phyloP scores from a whole-genome alignment of 1,140 invertebrate species.

The Danaus melanippus region DNA sequence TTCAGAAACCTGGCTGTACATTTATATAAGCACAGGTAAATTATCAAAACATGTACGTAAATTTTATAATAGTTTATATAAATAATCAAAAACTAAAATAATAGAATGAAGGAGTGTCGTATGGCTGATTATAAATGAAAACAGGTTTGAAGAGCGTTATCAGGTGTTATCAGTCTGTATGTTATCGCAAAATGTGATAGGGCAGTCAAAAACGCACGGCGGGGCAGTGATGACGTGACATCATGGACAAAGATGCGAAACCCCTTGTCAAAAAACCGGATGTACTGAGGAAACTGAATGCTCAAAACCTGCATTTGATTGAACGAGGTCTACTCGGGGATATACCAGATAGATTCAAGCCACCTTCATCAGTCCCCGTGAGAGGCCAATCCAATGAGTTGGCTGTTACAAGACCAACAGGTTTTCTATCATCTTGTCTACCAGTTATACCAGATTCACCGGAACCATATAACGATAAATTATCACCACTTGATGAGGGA shows the following conservation, averaged over 20 bases:
- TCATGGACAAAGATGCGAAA: slow-evolving; percentile 52
- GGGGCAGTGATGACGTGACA: slow-evolving; percentile 42
- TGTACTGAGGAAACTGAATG: slow-evolving; percentile 52
- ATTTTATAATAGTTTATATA: no score
- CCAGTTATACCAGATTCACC: slow-evolving; percentile 40
- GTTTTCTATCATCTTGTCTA: slow-evolving; percentile 46
- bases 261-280: slow-evolving; percentile 37
- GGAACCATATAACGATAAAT: slow-evolving; percentile 23
- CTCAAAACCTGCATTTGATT: slow-evolving; percentile 48
- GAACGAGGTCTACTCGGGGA: slow-evolving; percentile 57
- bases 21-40: no score
- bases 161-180: slow-evolving; percentile 35
- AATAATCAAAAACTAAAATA: no score
- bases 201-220: slow-evolving; percentile 46
- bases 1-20: no score
- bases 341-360: slow-evolving; percentile 49
- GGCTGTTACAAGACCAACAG: slow-evolving; percentile 36
- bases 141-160: slow-evolving; percentile 30
- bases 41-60: no score
- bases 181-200: slow-evolving; percentile 43
- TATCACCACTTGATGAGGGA: slow-evolving; percentile 34
- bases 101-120: neutral
- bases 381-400: slow-evolving; percentile 35
- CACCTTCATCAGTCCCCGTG: slow-evolving; percentile 29
- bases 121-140: slow-evolving; percentile 23